phyloP scores from a whole-genome alignment of 2,797 vertebrate genomes.

The Microctenopoma stevenorrisi region DNA sequence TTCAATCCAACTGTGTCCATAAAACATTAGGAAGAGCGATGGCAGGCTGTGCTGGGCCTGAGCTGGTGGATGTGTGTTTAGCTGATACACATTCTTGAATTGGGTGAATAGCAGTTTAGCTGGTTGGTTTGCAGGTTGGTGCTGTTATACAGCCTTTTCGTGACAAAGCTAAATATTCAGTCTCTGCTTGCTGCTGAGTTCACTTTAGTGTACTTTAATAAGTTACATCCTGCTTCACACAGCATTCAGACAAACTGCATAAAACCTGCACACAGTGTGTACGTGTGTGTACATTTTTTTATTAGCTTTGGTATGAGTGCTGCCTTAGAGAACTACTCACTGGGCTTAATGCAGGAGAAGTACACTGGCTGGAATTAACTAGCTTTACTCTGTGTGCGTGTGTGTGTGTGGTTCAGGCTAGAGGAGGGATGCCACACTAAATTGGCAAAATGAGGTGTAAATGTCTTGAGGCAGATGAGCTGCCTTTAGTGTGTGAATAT shows the following conservation, averaged over 20 bases:
- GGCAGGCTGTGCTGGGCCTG: too few species aligned
- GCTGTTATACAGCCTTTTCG: neutral
- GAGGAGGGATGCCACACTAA: slow-evolving; percentile 63
- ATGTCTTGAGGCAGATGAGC: slow-evolving; percentile 75
- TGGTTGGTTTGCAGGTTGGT: too few species aligned
- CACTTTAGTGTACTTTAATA: slow-evolving; percentile 9
- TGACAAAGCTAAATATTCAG: neutral
- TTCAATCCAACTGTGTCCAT: too few species aligned
- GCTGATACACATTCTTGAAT: too few species aligned
- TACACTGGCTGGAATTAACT: slow-evolving; percentile 55
- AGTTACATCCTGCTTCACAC: slow-evolving; percentile 33
- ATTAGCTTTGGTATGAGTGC: slow-evolving; percentile 48
- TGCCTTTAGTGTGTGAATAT: slow-evolving; percentile 66
- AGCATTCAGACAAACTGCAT: slow-evolving; percentile 12
- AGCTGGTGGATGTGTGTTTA: too few species aligned
- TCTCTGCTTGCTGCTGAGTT: slow-evolving; percentile 9
- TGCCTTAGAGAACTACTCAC: slow-evolving; percentile 49
- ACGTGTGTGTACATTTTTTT: slow-evolving; percentile 22
- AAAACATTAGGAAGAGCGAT: too few species aligned
- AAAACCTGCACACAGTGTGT: slow-evolving; percentile 14
- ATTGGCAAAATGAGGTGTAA: slow-evolving; percentile 75
- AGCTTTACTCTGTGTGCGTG: slow-evolving; percentile 30
- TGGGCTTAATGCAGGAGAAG: slow-evolving; percentile 36
- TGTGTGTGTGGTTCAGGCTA: slow-evolving; percentile 17
- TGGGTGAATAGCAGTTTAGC: neutral